Percentiles rank a stretch among this genome's conserved stretches.
These are phyloP conservation scores for Caenorhabditis tropicalis DNA, from an alignment of 1,140 invertebrate genomes.

Conservation along the genomic window DNA sequence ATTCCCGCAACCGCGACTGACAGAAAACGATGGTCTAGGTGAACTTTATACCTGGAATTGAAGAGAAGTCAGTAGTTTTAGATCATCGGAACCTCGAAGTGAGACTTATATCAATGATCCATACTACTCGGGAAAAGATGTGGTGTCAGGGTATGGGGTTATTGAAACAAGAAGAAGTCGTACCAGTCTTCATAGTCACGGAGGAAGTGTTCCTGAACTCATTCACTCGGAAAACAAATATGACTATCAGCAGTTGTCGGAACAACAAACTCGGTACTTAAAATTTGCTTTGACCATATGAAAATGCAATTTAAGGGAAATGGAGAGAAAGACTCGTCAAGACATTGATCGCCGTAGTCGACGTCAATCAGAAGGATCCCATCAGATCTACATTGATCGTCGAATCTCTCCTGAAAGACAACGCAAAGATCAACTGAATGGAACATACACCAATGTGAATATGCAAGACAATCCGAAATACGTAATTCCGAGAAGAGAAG, in stretches of 20 bases:
- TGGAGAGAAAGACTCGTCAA: background rate
- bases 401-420: constrained; percentile 11
- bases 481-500: background rate
- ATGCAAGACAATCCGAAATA: constrained; percentile 10
- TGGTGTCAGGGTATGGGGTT: background rate
- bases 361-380: constrained; percentile 1
- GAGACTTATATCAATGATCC: constrained; percentile 21
- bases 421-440: background rate
- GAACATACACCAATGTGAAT: background rate
- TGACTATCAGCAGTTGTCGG: background rate
- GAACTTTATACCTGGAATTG: background rate
- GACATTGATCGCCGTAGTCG: background rate
- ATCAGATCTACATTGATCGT: constrained; percentile 28
- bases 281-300: background rate
- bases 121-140: constrained; percentile 26
- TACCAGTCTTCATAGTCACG: constrained; percentile 42
- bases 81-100: background rate
- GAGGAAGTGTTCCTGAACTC: constrained; percentile 4
- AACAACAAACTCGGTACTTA: background rate
- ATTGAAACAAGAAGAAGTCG: constrained; percentile 20
- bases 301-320: background rate
- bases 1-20: background rate
- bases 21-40: constrained; percentile 30
- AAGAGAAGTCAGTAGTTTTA: background rate
- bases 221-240: constrained; percentile 35